Percentiles rank a stretch among this genome's conserved stretches.
These are phyloP conservation scores for Lymantria monacha DNA, from an alignment of 2,888 invertebrate genomes.

Conservation along the genomic window DNA sequence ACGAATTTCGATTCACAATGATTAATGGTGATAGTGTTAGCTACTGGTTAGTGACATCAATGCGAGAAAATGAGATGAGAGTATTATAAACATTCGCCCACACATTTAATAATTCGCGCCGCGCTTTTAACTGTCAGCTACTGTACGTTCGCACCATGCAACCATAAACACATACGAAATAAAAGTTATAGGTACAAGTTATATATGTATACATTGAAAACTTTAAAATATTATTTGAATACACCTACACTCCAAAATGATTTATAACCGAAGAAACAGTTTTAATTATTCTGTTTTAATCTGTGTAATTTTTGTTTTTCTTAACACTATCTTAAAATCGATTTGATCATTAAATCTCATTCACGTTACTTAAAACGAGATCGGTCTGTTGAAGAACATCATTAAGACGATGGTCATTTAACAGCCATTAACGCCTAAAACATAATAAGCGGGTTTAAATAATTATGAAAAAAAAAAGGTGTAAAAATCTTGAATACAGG, in stretches of 20 bases:
- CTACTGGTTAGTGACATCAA: constrained; percentile 64
- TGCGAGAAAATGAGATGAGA: constrained; percentile 69
- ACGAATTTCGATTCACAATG: constrained; percentile 40
- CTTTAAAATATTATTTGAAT: too few species aligned
- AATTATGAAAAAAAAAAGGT: constrained; percentile 70
- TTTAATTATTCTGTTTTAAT: constrained; percentile 32
- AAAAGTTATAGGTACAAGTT: neutral
- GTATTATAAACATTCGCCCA: constrained; percentile 65
- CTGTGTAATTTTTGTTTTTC: constrained; percentile 39
- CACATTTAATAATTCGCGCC: constrained; percentile 51
- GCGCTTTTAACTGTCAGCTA: constrained; percentile 63
- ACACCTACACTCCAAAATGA: constrained; percentile 13
- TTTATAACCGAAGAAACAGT: constrained; percentile 21
- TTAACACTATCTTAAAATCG: constrained; percentile 46
- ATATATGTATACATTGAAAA: too few species aligned
- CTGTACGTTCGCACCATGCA: constrained; percentile 33
- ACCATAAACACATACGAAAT: constrained; percentile 19
- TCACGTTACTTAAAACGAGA: constrained; percentile 50
- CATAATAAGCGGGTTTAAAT: constrained; percentile 71
- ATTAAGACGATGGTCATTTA: constrained; percentile 70
- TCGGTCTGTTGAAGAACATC: constrained; percentile 47
- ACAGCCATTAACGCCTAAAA: constrained; percentile 72
- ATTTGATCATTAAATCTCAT: constrained; percentile 47
- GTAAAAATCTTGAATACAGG: constrained; percentile 67
- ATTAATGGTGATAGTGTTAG: constrained; percentile 59